Evolutionary conservation across 2,113 vertebrate species (phyloP).

Genomic region (Chauna torquata): DNA sequence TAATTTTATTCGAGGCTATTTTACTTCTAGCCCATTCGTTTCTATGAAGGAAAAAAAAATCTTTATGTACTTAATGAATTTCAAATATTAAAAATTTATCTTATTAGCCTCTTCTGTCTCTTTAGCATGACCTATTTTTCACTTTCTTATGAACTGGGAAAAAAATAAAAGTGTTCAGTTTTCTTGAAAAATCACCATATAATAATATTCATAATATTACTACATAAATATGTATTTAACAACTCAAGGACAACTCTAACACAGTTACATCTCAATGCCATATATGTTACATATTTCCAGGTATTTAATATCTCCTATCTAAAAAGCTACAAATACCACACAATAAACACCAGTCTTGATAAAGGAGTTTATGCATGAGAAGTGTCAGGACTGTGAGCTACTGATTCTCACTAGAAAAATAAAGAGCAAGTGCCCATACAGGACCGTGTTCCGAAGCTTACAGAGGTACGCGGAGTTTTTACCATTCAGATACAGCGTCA

Average conservation of each 20-base stretch:
- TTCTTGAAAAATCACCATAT: neutral
- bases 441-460: neutral
- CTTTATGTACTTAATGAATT: neutral
- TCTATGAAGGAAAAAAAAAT: neutral
- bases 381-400: neutral
- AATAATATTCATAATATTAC: neutral
- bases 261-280: neutral
- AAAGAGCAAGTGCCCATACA: neutral
- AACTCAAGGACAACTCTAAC: neutral
- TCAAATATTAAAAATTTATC: slow-evolving; percentile 17
- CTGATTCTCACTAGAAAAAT: neutral
- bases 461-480: neutral
- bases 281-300: neutral
- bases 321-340: neutral
- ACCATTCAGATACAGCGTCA: neutral
- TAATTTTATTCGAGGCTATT: neutral
- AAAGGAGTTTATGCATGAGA: neutral
- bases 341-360: neutral
- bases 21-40: neutral
- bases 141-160: neutral
- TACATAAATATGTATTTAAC: neutral
- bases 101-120: neutral
- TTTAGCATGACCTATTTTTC: slow-evolving; percentile 25
- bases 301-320: neutral
- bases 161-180: neutral